These are phyloP conservation scores for Pseudoatta argentina DNA, from an alignment of 1,140 invertebrate species.

Conservation along the genomic window DNA sequence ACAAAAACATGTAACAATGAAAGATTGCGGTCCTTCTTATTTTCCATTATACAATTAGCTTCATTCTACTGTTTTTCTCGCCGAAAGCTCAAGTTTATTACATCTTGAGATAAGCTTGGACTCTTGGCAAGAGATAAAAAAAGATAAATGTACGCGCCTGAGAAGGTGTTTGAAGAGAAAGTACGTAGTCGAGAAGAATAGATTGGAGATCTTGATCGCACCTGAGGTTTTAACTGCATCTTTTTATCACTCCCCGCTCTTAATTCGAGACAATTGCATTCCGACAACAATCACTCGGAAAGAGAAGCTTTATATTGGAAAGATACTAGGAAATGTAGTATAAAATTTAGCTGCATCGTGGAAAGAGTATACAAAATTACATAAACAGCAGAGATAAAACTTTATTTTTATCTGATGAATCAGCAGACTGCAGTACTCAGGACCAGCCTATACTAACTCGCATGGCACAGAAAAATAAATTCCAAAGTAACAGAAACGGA, in stretches of 20 bases:
- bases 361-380: neutral
- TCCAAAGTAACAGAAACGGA: too few relatives aligned
- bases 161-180: neutral
- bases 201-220: neutral
- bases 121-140: neutral
- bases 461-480: too few relatives aligned
- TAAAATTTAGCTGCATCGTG: neutral
- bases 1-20: neutral
- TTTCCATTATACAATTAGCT: neutral
- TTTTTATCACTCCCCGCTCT: conserved; percentile 2
- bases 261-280: neutral
- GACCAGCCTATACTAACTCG: too few relatives aligned
- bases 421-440: too few relatives aligned
- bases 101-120: neutral
- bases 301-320: neutral
- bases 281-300: neutral
- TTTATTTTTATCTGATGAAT: too few relatives aligned
- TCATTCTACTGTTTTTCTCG: neutral
- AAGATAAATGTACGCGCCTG: neutral
- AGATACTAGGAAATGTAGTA: neutral
- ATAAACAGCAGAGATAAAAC: too few relatives aligned
- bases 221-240: neutral
- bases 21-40: neutral
- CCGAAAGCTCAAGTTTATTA: neutral
- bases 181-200: neutral